Conservation (phyloP, 2,113 vertebrate species). For the Maccullochella peelii region DNA sequence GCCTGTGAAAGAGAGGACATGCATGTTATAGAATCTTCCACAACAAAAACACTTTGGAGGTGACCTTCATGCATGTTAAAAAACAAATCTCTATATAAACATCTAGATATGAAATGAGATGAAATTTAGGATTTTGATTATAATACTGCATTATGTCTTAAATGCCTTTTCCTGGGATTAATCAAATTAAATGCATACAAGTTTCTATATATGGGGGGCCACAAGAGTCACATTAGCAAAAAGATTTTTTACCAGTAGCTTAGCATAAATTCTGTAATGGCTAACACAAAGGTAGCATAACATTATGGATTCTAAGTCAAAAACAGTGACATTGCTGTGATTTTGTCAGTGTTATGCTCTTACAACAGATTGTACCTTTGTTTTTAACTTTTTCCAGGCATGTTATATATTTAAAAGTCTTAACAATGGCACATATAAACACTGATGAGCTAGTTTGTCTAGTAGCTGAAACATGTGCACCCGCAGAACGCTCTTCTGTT, state of each 20-base stretch:
- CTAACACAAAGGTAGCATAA: background rate
- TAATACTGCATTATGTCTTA: too few relatives aligned
- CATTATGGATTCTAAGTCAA: background rate
- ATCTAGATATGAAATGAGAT: background rate
- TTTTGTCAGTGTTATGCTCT: background rate
- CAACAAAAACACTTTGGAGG: background rate
- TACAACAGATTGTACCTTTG: background rate
- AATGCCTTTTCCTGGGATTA: background rate
- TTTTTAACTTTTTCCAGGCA: background rate
- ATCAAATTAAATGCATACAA: background rate
- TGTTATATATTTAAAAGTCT: background rate
- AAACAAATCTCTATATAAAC: background rate
- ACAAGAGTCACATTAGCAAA: background rate
- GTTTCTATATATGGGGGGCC: background rate
- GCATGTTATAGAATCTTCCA: background rate
- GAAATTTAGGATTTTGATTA: background rate
- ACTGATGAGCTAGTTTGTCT: background rate
- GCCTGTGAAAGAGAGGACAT: conserved; percentile 76
- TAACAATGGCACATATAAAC: background rate
- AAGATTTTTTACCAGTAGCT: background rate
- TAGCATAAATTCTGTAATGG: background rate
- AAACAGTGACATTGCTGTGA: background rate
- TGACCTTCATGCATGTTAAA: background rate
- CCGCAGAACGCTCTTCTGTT: background rate
- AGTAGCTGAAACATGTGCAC: background rate